A percentile compares a stretch with the other conserved stretches of the same genome.
These are phyloP conservation scores for Cyrtodaria siliqua DNA, from an alignment of 2,888 invertebrate species.

Conservation along the genomic window DNA sequence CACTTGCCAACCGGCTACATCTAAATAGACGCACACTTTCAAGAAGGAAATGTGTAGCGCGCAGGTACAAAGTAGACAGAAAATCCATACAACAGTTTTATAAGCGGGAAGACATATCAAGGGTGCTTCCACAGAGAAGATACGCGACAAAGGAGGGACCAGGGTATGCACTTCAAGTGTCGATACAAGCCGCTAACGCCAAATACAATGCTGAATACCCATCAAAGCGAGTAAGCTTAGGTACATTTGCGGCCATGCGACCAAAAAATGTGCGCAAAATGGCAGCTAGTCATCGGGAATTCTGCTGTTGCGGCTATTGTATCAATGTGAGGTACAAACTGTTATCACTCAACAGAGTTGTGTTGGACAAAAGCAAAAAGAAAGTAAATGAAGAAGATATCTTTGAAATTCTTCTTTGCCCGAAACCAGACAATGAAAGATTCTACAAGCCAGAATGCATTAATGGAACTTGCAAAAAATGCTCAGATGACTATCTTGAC, in stretches of 20 bases:
- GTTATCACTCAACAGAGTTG: not conserved
- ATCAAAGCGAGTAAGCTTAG: constrained; percentile 25
- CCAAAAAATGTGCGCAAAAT: constrained; percentile 26
- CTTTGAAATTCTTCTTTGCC: not conserved
- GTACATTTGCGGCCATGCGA: constrained; percentile 6
- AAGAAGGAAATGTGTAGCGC: not conserved
- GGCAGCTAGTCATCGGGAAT: constrained; percentile 30
- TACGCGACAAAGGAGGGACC: constrained; percentile 56
- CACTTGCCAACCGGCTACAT: not conserved
- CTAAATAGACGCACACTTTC: constrained; percentile 10
- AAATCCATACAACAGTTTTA: constrained; percentile 41
- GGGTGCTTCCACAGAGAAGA: constrained; percentile 41
- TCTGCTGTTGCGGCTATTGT: constrained; percentile 39
- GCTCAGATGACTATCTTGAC: not conserved
- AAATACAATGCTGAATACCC: constrained; percentile 34
- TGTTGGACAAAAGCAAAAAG: not conserved
- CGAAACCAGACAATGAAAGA: not conserved
- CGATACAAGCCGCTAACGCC: constrained; percentile 43
- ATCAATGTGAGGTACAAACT: constrained; percentile 2
- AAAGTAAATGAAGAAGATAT: constrained; percentile 1
- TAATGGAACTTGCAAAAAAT: not conserved
- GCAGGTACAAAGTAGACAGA: constrained; percentile 10
- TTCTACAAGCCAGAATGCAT: not conserved
- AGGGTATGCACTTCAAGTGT: constrained; percentile 45
- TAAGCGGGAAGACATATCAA: constrained; percentile 44